A percentile compares a stretch with the other conserved stretches of the same genome.
phyloP scores from a whole-genome alignment of 2,888 invertebrate genomes.

The Helicoverpa assulta region DNA sequence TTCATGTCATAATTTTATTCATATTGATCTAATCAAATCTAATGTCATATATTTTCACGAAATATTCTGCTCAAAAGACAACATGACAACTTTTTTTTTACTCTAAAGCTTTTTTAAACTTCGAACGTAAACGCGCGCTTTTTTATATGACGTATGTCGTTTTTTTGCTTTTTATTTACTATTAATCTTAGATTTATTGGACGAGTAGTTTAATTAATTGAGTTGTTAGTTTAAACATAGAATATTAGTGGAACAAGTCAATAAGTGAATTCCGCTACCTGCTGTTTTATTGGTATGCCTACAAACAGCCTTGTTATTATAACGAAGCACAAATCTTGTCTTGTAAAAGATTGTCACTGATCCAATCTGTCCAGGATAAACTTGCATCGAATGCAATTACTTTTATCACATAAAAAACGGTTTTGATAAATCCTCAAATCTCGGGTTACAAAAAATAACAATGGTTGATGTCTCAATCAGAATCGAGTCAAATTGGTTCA shows the following conservation, averaged over 20 bases:
- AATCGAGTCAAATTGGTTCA: conserved; percentile 52
- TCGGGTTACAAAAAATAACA: conserved; percentile 45
- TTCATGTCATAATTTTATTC: conserved; percentile 9
- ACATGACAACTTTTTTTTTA: conserved; percentile 8
- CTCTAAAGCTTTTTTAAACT: neutral
- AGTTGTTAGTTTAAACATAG: conserved; percentile 10
- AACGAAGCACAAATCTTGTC: conserved; percentile 1
- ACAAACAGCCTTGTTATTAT: conserved; percentile 1
- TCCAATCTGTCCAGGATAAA: conserved; percentile 2
- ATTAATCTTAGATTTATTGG: conserved; percentile 49
- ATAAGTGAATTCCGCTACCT: conserved; percentile 21
- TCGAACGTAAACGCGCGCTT: conserved; percentile 7
- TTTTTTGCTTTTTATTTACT: conserved; percentile 21
- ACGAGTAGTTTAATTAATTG: conserved; percentile 26
- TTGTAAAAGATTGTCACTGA: neutral
- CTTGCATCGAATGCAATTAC: conserved; percentile 9
- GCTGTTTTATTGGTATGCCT: conserved; percentile 2
- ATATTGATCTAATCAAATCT: too few relatives aligned
- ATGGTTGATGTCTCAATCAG: conserved; percentile 53
- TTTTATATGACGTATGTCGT: conserved; percentile 20
- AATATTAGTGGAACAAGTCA: conserved; percentile 14
- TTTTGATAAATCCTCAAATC: conserved; percentile 27
- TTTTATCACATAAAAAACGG: conserved; percentile 20
- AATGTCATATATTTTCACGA: too few relatives aligned
- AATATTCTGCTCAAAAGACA: neutral